These are phyloP conservation scores for Lasioglossum marginatum DNA, from an alignment of 2,888 invertebrate species.

Conservation along the genomic window DNA sequence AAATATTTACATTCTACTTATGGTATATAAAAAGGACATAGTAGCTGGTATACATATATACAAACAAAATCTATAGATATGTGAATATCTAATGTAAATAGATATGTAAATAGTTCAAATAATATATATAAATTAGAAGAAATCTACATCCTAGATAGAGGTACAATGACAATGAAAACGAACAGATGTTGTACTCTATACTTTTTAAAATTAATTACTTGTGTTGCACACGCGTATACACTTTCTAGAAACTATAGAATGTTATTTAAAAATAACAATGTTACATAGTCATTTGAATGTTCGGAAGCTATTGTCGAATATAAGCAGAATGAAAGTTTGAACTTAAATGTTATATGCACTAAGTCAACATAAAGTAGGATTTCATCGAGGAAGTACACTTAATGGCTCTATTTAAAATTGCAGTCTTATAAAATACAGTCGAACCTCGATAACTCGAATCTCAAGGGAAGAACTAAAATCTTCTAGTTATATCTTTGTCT, in stretches of 20 bases:
- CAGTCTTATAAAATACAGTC: background rate
- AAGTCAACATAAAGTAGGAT: background rate
- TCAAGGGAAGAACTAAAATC: too few species aligned
- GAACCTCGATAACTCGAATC: too few species aligned
- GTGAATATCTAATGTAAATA: too few species aligned
- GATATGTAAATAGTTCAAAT: background rate
- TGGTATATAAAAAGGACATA: too few species aligned
- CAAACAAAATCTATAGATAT: background rate
- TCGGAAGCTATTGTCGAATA: background rate
- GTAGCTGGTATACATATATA: background rate
- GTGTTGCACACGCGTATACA: too few species aligned
- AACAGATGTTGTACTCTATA: too few species aligned
- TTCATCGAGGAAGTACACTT: background rate
- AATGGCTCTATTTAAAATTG: background rate
- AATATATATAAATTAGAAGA: background rate
- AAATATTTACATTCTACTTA: background rate
- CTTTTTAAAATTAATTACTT: too few species aligned
- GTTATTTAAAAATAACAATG: too few species aligned
- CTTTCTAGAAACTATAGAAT: too few species aligned
- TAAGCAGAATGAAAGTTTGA: background rate
- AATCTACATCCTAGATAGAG: background rate
- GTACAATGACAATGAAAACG: background rate
- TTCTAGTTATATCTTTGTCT: too few species aligned
- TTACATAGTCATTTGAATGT: background rate
- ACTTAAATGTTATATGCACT: background rate